Base-by-base conservation (phyloP, 2,888 invertebrate species). In the Anoncus sp. region DNA sequence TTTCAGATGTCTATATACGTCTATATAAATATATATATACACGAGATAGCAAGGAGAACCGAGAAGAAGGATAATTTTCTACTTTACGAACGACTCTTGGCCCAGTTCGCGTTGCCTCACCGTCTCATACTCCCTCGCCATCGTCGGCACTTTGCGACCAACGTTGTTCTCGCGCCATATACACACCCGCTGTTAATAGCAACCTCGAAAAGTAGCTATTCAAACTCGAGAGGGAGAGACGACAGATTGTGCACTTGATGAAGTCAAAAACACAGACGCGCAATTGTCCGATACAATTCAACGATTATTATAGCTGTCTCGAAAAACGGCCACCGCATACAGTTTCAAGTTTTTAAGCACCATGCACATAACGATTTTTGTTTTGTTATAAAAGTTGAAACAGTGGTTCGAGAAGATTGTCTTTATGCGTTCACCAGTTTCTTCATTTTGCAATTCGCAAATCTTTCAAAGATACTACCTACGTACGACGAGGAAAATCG, bases 31-130 rank as follows among this genome's bases (percentile, higher is more conserved):
- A 40, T 40, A 40, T 45, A 9, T 53, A 57, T 45, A 31, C 16
- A 51, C 20, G 12, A 22, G 53, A 20, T 9, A 51, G 22, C 5
- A 12, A 53, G 45, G 38, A 62, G 62, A 40, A 40, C n/a, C 12
- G 12, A 27, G 62, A 57, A 63, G 55, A 57, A 75, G 43, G 70
- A 75, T 75, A 59, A 75, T 75, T 75, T 65, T 45, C 59, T 75
- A 65, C 65, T 70, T 18, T 22, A 27, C 38, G 38, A 69, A 57
- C 55, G 63, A 70, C 49, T 69, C 63, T 75, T 63, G 20, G 60
- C 57, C 24, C 53, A 45, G 60, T 57, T 75, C 63, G 51, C 47
- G n/a, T 38, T 31, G 7, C 31, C 31, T 20, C 57, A 9, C 10
- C 16, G 12, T 38, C 47, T 55, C 27, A 10, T 38, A n/a, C 53